Base-by-base conservation (phyloP, 2,888 invertebrate species). In the Cantharis flavilabris region DNA sequence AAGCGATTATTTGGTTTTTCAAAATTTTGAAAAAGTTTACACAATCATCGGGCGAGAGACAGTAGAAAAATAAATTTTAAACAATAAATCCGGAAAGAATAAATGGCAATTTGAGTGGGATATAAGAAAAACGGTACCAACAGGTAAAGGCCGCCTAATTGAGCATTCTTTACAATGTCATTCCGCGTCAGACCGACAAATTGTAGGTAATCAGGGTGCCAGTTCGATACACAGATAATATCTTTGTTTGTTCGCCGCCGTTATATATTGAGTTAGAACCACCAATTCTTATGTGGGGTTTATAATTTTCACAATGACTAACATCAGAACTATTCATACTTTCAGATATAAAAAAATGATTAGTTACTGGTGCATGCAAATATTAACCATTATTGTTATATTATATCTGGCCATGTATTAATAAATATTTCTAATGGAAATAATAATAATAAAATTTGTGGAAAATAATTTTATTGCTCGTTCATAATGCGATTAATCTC, bases 141-240 rank as follows among this genome's bases (percentile, higher is more conserved):
- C 78, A 80, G 76, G 79, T 74, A 78, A 75, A 78, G 75, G 75
- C 73, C 78, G 72, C 64, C 80, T 81, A 82, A 82, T 81, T 82
- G 81, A 80, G 75, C 76, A 76, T 80, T 80, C 79, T 75, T 77
- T 76, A 76, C 78, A 80, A 81, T 80, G 81, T 78, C 81, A 81
- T 78, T 79, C 76, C 77, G 80, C 80, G 79, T 80, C 80, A 69
- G 79, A 73, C 80, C 79, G 79, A 83, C 83, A 81, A 83, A 83
- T 83, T 83, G 80, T 73, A 80, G 80, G 79, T 81, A 81, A 80
- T 80, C 78, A 75, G 79, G 73, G 76, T 73, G 76, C 70, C 73
- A 76, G 75, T 72, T 71, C 76, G 70, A 72, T 75, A 73, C 76
- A 75, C 74, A 73, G 77, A 71, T 74, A 74, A 77, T 77, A 77